These are phyloP conservation scores for Prunella himalayana DNA, from an alignment of 2,113 vertebrate species.

Conservation along the genomic window DNA sequence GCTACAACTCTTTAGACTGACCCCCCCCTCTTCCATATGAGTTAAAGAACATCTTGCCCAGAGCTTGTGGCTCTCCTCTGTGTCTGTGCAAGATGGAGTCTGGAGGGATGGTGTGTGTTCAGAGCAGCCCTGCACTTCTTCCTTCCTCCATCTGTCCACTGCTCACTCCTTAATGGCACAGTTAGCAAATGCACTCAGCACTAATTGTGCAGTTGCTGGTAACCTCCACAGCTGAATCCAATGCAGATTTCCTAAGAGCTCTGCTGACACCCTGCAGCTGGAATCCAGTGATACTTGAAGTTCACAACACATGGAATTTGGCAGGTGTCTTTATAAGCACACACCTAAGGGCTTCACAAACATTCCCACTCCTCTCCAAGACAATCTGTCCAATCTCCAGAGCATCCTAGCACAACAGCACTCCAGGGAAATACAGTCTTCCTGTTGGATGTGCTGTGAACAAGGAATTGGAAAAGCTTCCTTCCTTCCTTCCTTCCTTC, in stretches of 20 bases:
- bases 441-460: neutral
- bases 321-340: neutral
- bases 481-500: neutral
- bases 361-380: neutral
- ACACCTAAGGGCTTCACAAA: neutral
- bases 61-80: neutral
- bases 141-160: constrained; percentile 6
- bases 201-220: constrained; percentile 28
- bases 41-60: neutral
- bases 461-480: neutral
- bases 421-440: neutral
- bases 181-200: constrained; percentile 4
- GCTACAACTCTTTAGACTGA: neutral
- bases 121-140: neutral
- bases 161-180: constrained; percentile 27
- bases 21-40: neutral
- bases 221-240: constrained; percentile 9
- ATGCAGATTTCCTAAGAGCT: constrained; percentile 8
- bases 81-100: neutral
- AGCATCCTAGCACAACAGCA: neutral
- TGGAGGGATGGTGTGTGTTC: neutral
- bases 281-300: neutral
- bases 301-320: neutral
- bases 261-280: neutral
- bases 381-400: neutral